Conservation (phyloP, 2,797 vertebrate genomes). For the Sebastes vulpes region DNA sequence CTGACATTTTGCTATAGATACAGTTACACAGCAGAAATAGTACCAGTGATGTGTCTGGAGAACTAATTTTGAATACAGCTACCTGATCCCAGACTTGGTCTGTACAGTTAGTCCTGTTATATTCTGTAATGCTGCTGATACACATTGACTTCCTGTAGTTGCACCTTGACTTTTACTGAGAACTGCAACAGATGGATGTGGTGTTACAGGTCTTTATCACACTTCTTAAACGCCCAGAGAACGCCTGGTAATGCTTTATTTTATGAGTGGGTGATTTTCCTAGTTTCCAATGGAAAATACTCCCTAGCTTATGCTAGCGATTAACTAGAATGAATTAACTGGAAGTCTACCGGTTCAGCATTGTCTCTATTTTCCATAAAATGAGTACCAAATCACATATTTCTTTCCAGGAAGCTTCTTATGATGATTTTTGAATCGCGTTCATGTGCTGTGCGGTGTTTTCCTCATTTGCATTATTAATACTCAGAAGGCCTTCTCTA, state of each 20-base stretch:
- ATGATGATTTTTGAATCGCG: not conserved
- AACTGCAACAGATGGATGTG: not conserved
- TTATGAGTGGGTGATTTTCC: not conserved
- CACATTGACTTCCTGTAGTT: not conserved
- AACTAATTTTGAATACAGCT: not conserved
- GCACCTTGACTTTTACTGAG: not conserved
- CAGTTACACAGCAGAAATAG: conserved; percentile 34
- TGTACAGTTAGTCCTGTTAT: not conserved
- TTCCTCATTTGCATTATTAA: not conserved
- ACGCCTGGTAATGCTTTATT: not conserved
- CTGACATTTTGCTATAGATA: conserved; percentile 5
- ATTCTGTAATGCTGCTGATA: not conserved
- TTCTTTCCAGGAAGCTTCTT: not conserved
- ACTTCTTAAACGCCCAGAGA: not conserved
- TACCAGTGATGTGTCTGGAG: not conserved
- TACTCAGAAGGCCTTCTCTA: not conserved
- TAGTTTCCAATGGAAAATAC: not conserved
- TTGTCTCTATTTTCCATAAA: not conserved
- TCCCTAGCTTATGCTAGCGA: not conserved
- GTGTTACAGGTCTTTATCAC: not conserved
- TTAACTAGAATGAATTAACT: not conserved
- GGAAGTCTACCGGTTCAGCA: not conserved
- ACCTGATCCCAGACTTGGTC: not conserved
- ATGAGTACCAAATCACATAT: not conserved
- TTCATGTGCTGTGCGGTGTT: not conserved